These are phyloP conservation scores for Pantherophis guttatus DNA, from an alignment of 2,113 vertebrate genomes.

Conservation along the genomic window DNA sequence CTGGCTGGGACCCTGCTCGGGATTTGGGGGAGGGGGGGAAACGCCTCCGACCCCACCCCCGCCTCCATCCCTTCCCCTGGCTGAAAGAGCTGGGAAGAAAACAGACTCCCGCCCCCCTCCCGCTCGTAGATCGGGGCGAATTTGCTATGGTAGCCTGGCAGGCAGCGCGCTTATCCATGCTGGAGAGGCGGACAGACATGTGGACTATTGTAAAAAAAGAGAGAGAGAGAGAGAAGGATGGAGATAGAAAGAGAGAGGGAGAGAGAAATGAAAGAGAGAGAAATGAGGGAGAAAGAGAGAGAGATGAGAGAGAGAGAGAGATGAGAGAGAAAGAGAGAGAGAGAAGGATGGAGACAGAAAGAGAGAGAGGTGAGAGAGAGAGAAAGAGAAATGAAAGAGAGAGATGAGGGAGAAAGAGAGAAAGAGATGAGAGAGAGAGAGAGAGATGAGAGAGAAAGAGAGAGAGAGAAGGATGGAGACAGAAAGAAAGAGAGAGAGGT, in stretches of 20 bases:
- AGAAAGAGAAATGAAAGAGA: no score
- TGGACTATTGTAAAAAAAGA: not conserved
- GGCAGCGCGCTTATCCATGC: not conserved
- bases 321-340: fast-evolving
- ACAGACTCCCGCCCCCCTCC: not conserved
- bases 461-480: no score
- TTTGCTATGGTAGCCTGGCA: not conserved
- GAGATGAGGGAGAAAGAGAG: fast-evolving
- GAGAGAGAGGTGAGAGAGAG: no score
- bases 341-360: no score
- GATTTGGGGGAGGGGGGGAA: not conserved
- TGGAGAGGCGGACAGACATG: not conserved
- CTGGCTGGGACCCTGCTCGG: not conserved
- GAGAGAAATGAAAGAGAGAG: no score
- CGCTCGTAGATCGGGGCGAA: not conserved
- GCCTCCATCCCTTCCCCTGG: not conserved
- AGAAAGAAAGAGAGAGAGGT: no score
- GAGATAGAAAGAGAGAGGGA: no score
- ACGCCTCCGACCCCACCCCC: not conserved
- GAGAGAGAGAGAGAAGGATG: fast-evolving
- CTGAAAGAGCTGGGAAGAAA: not conserved
- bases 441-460: no score
- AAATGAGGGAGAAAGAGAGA: no score
- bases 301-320: fast-evolving
- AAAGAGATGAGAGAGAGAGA: not conserved